phyloP scores from a whole-genome alignment of 2,797 vertebrate genomes.

The Chrosomus eos region DNA sequence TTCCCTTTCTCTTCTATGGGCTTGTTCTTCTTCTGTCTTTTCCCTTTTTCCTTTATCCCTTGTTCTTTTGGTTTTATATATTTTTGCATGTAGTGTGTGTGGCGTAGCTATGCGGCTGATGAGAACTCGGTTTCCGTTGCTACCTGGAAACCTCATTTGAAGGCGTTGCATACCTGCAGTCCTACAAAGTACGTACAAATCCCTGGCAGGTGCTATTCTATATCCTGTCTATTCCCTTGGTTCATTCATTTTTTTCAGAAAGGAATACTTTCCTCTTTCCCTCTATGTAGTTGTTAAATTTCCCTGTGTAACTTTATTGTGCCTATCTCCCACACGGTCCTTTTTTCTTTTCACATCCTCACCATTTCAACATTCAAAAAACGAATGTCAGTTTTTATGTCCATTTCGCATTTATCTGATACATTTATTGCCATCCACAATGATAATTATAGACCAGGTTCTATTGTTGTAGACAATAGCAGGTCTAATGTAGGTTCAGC shows the following conservation, averaged over 20 bases:
- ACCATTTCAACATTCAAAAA: constrained; percentile 37
- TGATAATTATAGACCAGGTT: constrained; percentile 53
- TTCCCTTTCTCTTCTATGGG: constrained; percentile 11
- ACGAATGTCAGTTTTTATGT: background rate
- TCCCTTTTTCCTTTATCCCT: background rate
- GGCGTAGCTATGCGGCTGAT: constrained; percentile 99
- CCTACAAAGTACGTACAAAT: constrained; percentile 97
- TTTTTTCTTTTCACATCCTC: constrained; percentile 6
- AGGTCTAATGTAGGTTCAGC: constrained; percentile 14
- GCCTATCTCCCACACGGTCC: constrained; percentile 5
- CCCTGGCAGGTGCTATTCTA: constrained; percentile 72
- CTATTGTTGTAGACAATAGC: background rate
- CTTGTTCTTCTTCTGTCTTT: constrained; percentile 24
- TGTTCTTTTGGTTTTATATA: constrained; percentile 73
- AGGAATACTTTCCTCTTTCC: constrained; percentile 48
- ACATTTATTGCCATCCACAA: constrained; percentile 61
- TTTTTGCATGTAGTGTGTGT: constrained; percentile 90
- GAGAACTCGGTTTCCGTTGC: constrained; percentile 99
- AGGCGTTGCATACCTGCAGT: constrained; percentile 99
- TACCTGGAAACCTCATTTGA: constrained; percentile 99
- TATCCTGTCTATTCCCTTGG: constrained; percentile 67
- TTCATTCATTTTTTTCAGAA: constrained; percentile 47
- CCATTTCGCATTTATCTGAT: constrained; percentile 3
- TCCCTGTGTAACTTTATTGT: background rate
- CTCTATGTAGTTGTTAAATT: constrained; percentile 58